A percentile compares a stretch with the other conserved stretches of the same genome.
phyloP scores from a whole-genome alignment of 2,888 invertebrate genomes.

The Yponomeuta evonymella region DNA sequence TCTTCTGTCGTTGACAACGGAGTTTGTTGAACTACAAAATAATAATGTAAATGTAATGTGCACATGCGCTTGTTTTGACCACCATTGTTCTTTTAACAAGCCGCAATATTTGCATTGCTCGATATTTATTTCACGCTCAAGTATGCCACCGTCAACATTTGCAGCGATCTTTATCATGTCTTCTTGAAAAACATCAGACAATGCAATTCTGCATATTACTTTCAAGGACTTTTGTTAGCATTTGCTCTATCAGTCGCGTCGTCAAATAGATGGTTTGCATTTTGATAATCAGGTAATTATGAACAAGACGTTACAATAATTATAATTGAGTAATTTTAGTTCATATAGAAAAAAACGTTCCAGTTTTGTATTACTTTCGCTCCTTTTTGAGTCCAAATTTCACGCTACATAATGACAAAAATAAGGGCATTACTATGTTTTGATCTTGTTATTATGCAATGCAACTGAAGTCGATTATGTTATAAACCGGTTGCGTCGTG shows the following conservation, averaged over 20 bases:
- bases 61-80: slow-evolving; percentile 43
- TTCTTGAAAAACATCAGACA: slow-evolving; percentile 1
- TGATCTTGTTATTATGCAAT: neutral
- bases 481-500: neutral
- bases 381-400: neutral
- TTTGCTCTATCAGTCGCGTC: neutral
- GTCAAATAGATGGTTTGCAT: neutral
- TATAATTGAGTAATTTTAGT: neutral
- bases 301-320: neutral
- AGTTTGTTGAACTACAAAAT: slow-evolving; percentile 42
- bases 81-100: slow-evolving; percentile 53
- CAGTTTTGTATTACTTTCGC: neutral
- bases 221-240: neutral
- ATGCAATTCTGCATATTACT: neutral
- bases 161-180: neutral
- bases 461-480: neutral
- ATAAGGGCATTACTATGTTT: neutral
- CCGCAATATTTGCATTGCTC: slow-evolving; percentile 30
- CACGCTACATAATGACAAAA: neutral
- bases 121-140: slow-evolving; percentile 12
- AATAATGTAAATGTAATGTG: slow-evolving; percentile 47
- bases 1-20: neutral
- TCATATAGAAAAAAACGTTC: neutral
- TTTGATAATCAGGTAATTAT: neutral
- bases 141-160: neutral